phyloP scores from a whole-genome alignment of 2,797 vertebrate genomes.

The Fratercula arctica region DNA sequence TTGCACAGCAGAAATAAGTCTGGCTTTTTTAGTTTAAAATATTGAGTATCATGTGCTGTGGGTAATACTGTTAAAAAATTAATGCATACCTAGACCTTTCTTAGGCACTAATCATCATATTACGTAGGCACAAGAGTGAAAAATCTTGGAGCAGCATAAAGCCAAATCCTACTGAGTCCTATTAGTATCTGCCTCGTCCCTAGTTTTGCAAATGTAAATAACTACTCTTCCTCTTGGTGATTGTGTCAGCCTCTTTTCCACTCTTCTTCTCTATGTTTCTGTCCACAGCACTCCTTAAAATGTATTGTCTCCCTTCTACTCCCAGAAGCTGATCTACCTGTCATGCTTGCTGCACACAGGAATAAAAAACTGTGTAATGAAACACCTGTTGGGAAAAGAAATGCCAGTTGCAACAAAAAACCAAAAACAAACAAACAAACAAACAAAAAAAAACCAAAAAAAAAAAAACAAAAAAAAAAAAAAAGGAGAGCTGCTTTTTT shows the following conservation, averaged over 20 bases:
- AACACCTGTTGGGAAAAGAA: neutral
- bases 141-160: neutral
- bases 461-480: neutral
- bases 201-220: neutral
- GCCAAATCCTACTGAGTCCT: neutral
- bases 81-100: neutral
- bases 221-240: neutral
- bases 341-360: neutral
- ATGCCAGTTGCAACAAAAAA: neutral
- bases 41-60: neutral
- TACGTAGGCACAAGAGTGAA: neutral
- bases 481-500: neutral
- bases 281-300: neutral
- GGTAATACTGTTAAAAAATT: neutral
- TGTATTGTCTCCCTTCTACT: neutral
- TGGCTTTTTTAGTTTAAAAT: neutral
- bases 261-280: neutral
- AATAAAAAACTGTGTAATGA: neutral
- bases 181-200: fast-evolving
- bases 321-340: neutral
- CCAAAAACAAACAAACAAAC: too few species aligned
- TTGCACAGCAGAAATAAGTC: neutral
- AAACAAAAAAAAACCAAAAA: neutral
- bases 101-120: neutral
- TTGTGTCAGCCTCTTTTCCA: neutral